Evolutionary conservation across 2,888 invertebrate genomes (phyloP).

Genomic region (Nemoura dubitans): DNA sequence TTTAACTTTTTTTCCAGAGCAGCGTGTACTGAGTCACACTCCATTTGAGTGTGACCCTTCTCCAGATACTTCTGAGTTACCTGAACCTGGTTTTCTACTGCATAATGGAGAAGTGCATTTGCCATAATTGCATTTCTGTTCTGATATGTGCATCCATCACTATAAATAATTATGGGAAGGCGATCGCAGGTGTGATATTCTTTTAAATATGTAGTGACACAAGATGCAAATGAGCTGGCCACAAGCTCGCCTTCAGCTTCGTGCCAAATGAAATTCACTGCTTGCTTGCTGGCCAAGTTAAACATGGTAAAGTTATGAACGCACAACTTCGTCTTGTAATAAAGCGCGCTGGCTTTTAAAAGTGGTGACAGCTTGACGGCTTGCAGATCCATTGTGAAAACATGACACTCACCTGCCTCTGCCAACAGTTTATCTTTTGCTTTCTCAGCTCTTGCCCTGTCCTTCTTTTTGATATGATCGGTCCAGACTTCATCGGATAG

Average conservation of each 20-base stretch:
- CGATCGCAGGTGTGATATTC: slow-evolving; percentile 32
- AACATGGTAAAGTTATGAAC: slow-evolving; percentile 55
- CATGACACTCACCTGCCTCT: slow-evolving; percentile 49
- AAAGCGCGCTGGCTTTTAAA: slow-evolving; percentile 51
- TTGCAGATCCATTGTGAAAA: slow-evolving; percentile 53
- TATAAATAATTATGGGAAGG: slow-evolving; percentile 53
- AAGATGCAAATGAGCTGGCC: slow-evolving; percentile 53
- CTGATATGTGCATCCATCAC: too few relatives aligned
- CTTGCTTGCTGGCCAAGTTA: slow-evolving; percentile 51
- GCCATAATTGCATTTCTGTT: slow-evolving; percentile 52
- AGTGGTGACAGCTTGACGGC: slow-evolving; percentile 53
- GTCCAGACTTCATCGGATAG: slow-evolving; percentile 51
- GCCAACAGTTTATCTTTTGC: slow-evolving; percentile 46
- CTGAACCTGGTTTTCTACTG: slow-evolving; percentile 50
- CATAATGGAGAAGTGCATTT: slow-evolving; percentile 53
- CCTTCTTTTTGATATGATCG: slow-evolving; percentile 50
- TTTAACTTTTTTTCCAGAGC: slow-evolving; percentile 56
- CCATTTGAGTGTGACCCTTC: too few relatives aligned
- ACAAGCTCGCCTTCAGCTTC: slow-evolving; percentile 51
- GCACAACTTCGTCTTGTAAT: slow-evolving; percentile 55
- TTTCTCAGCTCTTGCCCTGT: slow-evolving; percentile 53
- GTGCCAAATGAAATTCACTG: slow-evolving; percentile 52
- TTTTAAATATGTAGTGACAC: slow-evolving; percentile 49
- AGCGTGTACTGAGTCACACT: slow-evolving; percentile 55
- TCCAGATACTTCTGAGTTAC: not conserved